Conservation (phyloP, 2,113 vertebrate genomes). For the Prionailurus bengalensis region DNA sequence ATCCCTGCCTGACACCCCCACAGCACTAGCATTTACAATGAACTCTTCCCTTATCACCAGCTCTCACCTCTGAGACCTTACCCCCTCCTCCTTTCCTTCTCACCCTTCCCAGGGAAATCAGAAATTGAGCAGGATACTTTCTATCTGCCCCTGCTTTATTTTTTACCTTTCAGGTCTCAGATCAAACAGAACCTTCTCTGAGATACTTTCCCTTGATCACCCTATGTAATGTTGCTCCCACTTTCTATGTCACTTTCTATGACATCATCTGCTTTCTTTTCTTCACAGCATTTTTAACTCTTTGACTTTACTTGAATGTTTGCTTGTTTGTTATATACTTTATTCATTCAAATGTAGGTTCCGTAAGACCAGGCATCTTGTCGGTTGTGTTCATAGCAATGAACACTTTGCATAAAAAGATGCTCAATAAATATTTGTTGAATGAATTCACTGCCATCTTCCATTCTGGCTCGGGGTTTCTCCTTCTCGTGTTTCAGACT, state of each 20-base stretch:
- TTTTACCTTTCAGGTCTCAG: not conserved
- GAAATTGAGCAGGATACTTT: not conserved
- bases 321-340: not conserved
- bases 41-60: not conserved
- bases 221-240: not conserved
- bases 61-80: not conserved
- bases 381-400: not conserved
- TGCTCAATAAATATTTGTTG: not conserved
- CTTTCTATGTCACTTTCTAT: not conserved
- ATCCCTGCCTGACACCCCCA: not conserved
- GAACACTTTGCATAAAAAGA: not conserved
- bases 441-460: constrained; percentile 16
- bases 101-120: not conserved
- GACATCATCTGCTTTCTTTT: not conserved
- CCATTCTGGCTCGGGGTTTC: not conserved
- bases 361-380: not conserved
- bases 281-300: not conserved
- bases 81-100: not conserved
- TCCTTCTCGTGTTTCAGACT: not conserved
- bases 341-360: not conserved
- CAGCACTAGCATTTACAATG: not conserved
- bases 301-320: not conserved
- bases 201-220: not conserved
- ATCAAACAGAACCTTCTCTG: not conserved
- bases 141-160: not conserved